Evolutionary conservation across 1,140 invertebrate species (phyloP).

Genomic region (Saccostrea cuccullata): DNA sequence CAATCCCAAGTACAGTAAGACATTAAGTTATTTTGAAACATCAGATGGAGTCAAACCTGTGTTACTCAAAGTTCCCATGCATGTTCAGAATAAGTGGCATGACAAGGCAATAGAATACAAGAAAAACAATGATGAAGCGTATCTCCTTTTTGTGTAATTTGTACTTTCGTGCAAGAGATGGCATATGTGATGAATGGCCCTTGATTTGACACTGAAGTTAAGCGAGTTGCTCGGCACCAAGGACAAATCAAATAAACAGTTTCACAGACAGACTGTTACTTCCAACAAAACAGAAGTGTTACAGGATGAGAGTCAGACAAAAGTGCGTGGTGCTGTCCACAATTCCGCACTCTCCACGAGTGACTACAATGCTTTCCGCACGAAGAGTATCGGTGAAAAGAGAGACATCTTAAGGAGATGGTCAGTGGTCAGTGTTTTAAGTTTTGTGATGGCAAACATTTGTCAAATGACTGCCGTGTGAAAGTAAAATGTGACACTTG

Average conservation of each 20-base stretch:
- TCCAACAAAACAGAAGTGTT: too few relatives aligned
- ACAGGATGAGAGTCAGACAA: too few relatives aligned
- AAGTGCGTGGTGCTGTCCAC: too few relatives aligned
- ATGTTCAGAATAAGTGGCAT: constrained; percentile 52
- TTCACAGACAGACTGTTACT: constrained; percentile 32
- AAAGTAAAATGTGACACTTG: constrained; percentile 33
- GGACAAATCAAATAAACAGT: constrained; percentile 28
- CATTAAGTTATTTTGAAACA: constrained; percentile 51
- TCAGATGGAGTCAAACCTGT: constrained; percentile 46
- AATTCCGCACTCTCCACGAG: too few relatives aligned
- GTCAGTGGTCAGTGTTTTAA: constrained; percentile 56
- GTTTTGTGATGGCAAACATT: constrained; percentile 46
- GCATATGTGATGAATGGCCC: constrained; percentile 41
- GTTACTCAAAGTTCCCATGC: constrained; percentile 45
- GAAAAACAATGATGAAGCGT: constrained; percentile 35
- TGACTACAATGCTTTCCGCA: too few relatives aligned
- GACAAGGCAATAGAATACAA: constrained; percentile 51
- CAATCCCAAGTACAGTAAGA: too few relatives aligned
- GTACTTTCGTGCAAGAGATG: constrained; percentile 33
- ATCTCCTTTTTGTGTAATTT: constrained; percentile 50
- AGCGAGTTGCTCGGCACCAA: not conserved
- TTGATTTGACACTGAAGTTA: constrained; percentile 35
- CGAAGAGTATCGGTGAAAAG: constrained; percentile 41
- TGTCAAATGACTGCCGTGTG: constrained; percentile 45
- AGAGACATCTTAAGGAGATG: constrained; percentile 49